Evolutionary conservation across 37 sponge, comb jelly and placozoan genomes (phyloP).

Genomic region (Ianthella basta): DNA sequence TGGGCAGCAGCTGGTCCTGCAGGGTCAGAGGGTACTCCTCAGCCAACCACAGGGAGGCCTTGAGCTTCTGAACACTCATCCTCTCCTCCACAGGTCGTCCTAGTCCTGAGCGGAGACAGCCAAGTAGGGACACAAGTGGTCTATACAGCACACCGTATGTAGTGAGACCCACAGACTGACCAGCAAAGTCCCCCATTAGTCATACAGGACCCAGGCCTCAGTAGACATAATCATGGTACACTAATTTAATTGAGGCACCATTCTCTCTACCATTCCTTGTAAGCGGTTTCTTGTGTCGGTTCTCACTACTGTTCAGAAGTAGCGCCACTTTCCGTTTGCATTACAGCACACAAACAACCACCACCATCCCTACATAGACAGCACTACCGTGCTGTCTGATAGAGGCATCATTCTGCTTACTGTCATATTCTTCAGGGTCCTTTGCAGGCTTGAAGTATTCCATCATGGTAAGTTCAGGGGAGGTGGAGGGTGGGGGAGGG

Average conservation of each 20-base stretch:
- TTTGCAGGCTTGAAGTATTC: constrained; percentile 72
- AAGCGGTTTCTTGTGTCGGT: too few species aligned
- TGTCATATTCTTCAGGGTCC: constrained; percentile 61
- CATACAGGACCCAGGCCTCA: too few species aligned
- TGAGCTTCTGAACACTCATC: constrained; percentile 81
- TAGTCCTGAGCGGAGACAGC: constrained; percentile 42
- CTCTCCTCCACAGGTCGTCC: constrained; percentile 71
- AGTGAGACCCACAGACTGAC: background rate
- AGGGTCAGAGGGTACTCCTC: constrained; percentile 91
- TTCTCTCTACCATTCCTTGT: too few species aligned
- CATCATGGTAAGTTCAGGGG: constrained; percentile 43
- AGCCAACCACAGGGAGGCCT: constrained; percentile 91
- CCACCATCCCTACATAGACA: too few species aligned
- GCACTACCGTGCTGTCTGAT: too few species aligned
- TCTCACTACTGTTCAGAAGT: too few species aligned
- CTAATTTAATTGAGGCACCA: too few species aligned
- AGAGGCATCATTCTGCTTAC: too few species aligned
- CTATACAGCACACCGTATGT: background rate
- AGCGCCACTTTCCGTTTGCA: too few species aligned
- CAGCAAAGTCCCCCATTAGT: background rate
- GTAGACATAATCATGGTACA: too few species aligned
- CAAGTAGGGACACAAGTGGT: background rate
- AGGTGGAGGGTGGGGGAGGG: background rate
- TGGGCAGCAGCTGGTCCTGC: constrained; percentile 89
- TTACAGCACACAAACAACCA: too few species aligned